Base-by-base conservation (phyloP, 2,797 vertebrate genomes). In the Morus bassanus region DNA sequence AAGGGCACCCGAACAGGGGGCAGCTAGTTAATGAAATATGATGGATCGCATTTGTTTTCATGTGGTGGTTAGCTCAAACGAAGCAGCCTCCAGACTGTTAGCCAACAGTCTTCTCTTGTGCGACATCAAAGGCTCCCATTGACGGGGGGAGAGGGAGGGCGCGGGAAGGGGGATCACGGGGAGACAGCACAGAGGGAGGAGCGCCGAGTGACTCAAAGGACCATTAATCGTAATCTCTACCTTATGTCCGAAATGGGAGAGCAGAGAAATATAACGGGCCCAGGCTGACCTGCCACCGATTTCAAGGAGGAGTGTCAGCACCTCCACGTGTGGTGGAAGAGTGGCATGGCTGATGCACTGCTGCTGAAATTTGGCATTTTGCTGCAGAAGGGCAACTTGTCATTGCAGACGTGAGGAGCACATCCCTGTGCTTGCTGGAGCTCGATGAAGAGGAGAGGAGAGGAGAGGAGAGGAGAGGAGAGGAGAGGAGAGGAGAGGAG, bases 1-100 rank as follows among this genome's bases (percentile, higher is more conserved):
- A 96, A 96, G 95, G 85, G 95, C 96, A 96, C 96, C 97, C 92
- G 92, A 98, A 97, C 97, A 90, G 95, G 95, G 91, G 96, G 97
- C 96, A 96, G 96, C 89, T 95, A 96, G 97, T 96, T 97, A 97
- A 98, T 96, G 97, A 98, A 97, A 97, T 97, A 98, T 97, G 98
- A 97, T 93, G 96, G 91, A 97, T 97, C 67, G 88, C 96, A 91
- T 98, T 97, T 98, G 98, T 98, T 98, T 98, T 98, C 97, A 96
- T 98, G 97, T 96, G 89, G 96, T 98, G 90, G 96, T 97, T 98
- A 98, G 97, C 97, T 98, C 97, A 96, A 97, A 97, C 96, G 95
- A 98, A 98, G 97, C 96, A 98, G 98, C 97, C 96, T 97, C 96
- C 97, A 97, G 97, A 98, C 98, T 98, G 98, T 98, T 98, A 98